Base-by-base conservation (phyloP, 2,888 invertebrate genomes). In the Drosophila incognita region DNA sequence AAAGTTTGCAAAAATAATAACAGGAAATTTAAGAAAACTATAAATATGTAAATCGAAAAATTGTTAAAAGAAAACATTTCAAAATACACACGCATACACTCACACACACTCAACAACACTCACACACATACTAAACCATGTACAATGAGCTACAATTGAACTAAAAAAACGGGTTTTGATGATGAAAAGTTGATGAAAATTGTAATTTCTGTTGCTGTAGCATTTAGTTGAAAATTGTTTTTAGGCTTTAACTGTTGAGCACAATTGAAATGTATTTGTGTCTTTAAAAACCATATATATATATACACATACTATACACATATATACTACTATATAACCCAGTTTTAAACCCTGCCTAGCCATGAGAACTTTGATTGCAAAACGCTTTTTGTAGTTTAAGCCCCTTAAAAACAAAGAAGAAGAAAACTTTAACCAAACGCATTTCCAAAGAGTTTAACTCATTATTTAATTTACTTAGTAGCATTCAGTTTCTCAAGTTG, bases 121-220 rank as follows among this genome's bases (percentile, higher is more conserved):
- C 35, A 68, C 35, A 66, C 69, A 79, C 68, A 51, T 8, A 61
- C 49, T 51, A 29, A 59, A 76, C 74, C 72, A 83, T 74, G 74
- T 84, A 84, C 79, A 83, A 84, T 89, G 89, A 77, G 83, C 81
- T 83, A 80, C 59, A 77, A 79, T 77, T 79, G 81, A 79, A 79
- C 77, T 76, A 59, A 65, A 60, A 53, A 67, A 76, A 73, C 74
- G 79, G 82, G 71, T 74, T 69, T 67, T 69, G 31, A 42, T 64
- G 63, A 73, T 54, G 52, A 65, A 65, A 49, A 68, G 40, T 48
- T 36, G 48, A 52, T 49, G 51, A 49, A 76, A 51, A 51, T 60
- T 68, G 7, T 63, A 65, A 68, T 83, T 79, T 83, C 52, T 81
- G 86, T 83, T 80, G 76, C 72, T 36, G 58, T 86, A 83, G 86